Evolutionary conservation across 35 echinoderm and acorn worm species (phyloP), one percentile per base, ranked within the genome.

Genomic region (Strongylocentrotus purpuratus): DNA sequence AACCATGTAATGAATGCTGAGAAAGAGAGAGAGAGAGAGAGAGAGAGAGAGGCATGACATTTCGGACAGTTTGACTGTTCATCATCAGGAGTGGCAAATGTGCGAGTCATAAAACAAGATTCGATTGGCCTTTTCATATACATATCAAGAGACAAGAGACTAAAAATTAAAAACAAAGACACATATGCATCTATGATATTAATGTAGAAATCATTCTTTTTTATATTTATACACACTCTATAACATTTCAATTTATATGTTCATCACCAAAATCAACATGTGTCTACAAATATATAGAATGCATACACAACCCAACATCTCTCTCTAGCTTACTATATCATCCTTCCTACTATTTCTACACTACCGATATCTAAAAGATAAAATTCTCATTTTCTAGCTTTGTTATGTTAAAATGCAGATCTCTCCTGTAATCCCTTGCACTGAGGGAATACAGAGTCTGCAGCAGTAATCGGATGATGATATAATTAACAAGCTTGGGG

Each of bases 181-280:
- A 89, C 32, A 89, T 46, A 41, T 33, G n/a, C 45, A 33, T 89
- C 9, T 45, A 89, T 89, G 87, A 89, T 89, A 33, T 89, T 89
- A 89, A 89, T 89, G 87, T 89, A 89, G 87, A 89, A 89, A 89
- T 89, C 87, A 89, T 33, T 89, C 87, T 89, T 89, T 89, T 45
- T 15, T 89, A 33, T 20, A 89, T 89, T 89, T 89, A 89, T 89
- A 89, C 87, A 89, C 87, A 89, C 87, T 86, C 28, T 89, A 89
- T 89, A 89, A 31, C 87, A 33, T 89, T 46, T 46, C 33, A 89
- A 45, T 89, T 89, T 89, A 45, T 89, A 46, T 46, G 87, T 89
- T 46, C 87, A 89, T 89, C 45, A 89, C 45, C 87, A 45, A 35
- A 31, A 89, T 45, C 87, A 89, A 89, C 87, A 18, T 89, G 33